Conservation (phyloP, 2,888 invertebrate species). For the Leucoma salicis region DNA sequence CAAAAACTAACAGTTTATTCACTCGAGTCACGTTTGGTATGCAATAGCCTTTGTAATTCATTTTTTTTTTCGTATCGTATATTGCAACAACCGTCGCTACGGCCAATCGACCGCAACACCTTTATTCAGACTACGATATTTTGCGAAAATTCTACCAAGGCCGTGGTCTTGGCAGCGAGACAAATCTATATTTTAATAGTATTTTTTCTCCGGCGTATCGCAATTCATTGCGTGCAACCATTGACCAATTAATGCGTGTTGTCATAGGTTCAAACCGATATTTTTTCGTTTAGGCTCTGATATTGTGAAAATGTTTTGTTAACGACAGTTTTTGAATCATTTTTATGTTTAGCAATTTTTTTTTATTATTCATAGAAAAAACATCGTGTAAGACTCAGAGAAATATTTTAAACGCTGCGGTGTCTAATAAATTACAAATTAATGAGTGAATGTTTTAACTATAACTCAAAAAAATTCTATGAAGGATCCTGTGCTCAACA, state of each 20-base stretch:
- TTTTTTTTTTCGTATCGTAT: conserved; percentile 38
- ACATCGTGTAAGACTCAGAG: too few relatives aligned
- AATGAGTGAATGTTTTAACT: too few relatives aligned
- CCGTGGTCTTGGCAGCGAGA: conserved; percentile 62
- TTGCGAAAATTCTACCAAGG: conserved; percentile 68
- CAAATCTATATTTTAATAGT: conserved; percentile 70
- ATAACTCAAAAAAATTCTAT: too few relatives aligned
- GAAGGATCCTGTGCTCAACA: too few relatives aligned
- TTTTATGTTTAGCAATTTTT: neutral
- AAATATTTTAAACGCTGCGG: too few relatives aligned
- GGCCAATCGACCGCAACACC: conserved; percentile 60
- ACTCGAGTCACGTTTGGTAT: conserved; percentile 51
- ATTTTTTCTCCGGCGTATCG: conserved; percentile 48
- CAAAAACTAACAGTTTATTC: conserved; percentile 23
- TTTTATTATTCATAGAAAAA: too few relatives aligned
- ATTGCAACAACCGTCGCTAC: conserved; percentile 43
- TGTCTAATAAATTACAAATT: too few relatives aligned
- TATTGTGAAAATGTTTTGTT: conserved; percentile 15
- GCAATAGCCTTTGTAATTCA: conserved; percentile 52
- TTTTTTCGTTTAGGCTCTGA: neutral
- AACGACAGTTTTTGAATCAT: conserved; percentile 1
- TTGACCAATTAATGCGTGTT: conserved; percentile 61
- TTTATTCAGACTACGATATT: conserved; percentile 43
- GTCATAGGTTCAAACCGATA: conserved; percentile 22
- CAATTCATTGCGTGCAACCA: conserved; percentile 56